A percentile compares a stretch with the other conserved stretches of the same genome.
Conservation (phyloP, 2,113 vertebrate species). For the Cebidichthys violaceus region DNA sequence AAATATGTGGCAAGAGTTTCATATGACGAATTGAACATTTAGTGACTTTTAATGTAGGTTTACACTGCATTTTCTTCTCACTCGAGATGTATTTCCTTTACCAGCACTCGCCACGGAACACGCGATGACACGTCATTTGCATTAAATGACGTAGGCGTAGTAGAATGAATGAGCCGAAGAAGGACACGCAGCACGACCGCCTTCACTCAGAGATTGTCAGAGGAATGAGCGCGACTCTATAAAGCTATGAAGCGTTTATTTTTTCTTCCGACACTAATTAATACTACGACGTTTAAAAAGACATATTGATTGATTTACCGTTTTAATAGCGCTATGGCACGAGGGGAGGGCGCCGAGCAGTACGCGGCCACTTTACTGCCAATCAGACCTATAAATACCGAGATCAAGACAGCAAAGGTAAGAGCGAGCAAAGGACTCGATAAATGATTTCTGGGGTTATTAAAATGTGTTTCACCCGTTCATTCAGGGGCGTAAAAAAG, state of each 20-base stretch:
- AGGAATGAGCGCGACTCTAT: neutral
- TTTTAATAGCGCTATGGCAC: conserved; percentile 61
- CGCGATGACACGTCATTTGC: neutral
- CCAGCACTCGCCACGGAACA: neutral
- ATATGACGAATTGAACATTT: neutral
- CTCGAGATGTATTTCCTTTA: neutral
- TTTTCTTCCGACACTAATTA: neutral
- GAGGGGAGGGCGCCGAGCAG: conserved; percentile 74
- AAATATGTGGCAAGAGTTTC: neutral
- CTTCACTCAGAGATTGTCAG: neutral
- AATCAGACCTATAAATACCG: conserved; percentile 54
- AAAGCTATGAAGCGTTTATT: neutral
- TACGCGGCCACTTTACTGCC: conserved; percentile 60
- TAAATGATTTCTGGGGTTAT: accelerated
- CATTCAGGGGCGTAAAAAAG: neutral
- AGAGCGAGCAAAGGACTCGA: neutral
- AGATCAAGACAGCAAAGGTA: conserved; percentile 68
- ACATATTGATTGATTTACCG: neutral
- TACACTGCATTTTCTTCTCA: neutral
- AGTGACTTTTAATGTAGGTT: no score
- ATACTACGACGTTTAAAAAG: no score
- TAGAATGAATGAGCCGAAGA: neutral
- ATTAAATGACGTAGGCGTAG: neutral
- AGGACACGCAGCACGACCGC: neutral
- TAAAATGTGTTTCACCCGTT: neutral